Conservation (phyloP, 2,113 vertebrate genomes). For the Irena cyanogastra region DNA sequence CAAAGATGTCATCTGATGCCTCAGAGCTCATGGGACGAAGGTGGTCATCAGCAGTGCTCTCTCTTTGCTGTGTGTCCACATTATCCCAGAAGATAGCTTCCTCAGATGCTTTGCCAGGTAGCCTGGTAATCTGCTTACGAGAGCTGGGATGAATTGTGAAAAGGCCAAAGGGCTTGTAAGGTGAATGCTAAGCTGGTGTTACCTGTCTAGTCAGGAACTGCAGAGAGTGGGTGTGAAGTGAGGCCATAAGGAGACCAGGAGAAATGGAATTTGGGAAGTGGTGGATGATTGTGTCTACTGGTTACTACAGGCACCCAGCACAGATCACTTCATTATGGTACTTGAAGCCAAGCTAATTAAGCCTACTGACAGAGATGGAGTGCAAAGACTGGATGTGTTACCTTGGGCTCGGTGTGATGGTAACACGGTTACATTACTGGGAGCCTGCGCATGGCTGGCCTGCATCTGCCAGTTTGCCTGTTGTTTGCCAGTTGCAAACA, state of each 20-base stretch:
- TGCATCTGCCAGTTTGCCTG: background rate
- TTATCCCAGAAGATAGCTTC: background rate
- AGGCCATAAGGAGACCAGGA: background rate
- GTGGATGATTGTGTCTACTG: background rate
- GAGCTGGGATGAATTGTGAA: background rate
- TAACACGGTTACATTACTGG: background rate
- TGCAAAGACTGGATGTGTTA: background rate
- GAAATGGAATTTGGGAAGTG: background rate
- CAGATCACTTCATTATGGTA: background rate
- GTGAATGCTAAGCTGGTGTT: background rate
- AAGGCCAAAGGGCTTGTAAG: background rate
- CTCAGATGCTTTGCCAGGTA: background rate
- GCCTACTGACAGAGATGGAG: background rate
- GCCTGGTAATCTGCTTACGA: background rate
- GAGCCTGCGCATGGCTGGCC: background rate
- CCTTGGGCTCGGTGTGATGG: background rate
- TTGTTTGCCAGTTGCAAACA: background rate
- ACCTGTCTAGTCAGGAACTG: background rate
- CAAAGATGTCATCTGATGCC: fast-evolving
- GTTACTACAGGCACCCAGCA: background rate
- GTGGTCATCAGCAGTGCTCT: background rate
- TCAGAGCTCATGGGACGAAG: background rate
- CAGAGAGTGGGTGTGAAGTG: background rate
- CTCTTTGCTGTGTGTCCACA: background rate
- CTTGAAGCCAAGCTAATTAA: background rate